Conservation (phyloP, 2,888 invertebrate genomes). For the Tiliacea aurago region DNA sequence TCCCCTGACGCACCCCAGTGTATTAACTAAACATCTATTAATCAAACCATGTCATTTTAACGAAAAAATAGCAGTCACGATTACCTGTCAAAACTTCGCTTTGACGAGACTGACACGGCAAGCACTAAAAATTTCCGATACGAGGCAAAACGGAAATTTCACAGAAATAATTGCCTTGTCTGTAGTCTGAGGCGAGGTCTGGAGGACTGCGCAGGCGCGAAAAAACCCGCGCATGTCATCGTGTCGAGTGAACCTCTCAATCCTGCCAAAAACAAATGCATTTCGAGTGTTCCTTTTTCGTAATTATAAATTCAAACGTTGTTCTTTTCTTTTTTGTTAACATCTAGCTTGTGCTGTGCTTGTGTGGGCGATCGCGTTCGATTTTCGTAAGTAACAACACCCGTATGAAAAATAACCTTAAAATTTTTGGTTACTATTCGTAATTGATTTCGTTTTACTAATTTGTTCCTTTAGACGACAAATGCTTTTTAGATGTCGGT, state of each 20-base stretch:
- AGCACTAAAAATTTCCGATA: conserved; percentile 83
- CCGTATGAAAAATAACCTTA: conserved; percentile 60
- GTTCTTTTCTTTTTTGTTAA: conserved; percentile 46
- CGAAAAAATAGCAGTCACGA: conserved; percentile 62
- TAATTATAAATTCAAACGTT: conserved; percentile 46
- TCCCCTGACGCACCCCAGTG: conserved; percentile 34
- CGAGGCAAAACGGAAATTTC: conserved; percentile 82
- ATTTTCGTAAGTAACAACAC: conserved; percentile 61
- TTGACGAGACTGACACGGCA: conserved; percentile 70
- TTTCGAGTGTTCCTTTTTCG: conserved; percentile 62
- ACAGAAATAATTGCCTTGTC: conserved; percentile 81
- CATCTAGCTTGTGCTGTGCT: conserved; percentile 50
- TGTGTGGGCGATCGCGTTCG: conserved; percentile 42
- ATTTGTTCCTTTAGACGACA: conserved; percentile 50
- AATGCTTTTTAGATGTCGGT: conserved; percentile 45
- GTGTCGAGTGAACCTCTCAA: conserved; percentile 70
- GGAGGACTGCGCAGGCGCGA: conserved; percentile 77
- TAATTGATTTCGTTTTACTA: conserved; percentile 65
- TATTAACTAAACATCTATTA: conserved; percentile 50
- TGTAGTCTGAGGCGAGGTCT: conserved; percentile 57
- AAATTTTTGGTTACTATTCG: conserved; percentile 55
- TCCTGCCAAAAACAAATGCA: conserved; percentile 78
- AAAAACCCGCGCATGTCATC: conserved; percentile 80
- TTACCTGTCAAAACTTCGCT: conserved; percentile 68
- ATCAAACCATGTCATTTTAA: conserved; percentile 55